A percentile compares a stretch with the other conserved stretches of the same genome.
Evolutionary conservation across 1,140 invertebrate species (phyloP).

Genomic region (Tenebrio molitor): DNA sequence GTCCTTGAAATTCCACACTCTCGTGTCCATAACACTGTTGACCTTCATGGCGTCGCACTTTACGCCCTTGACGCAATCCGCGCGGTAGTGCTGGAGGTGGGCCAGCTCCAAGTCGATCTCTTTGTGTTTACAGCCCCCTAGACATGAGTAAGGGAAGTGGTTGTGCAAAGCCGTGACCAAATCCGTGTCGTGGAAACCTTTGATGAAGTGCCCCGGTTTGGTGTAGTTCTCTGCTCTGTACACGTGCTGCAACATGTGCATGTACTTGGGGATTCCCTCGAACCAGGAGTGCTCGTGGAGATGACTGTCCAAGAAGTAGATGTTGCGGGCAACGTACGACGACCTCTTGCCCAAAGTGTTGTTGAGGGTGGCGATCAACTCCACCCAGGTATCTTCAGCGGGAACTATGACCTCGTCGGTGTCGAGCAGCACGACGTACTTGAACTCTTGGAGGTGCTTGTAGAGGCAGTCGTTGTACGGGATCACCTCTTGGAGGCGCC

Average conservation of each 20-base stretch:
- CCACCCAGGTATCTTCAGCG: conserved; percentile 82
- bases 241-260: conserved; percentile 94
- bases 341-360: conserved; percentile 67
- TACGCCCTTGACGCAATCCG: conserved; percentile 90
- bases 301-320: conserved; percentile 94
- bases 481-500: conserved; percentile 93
- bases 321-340: conserved; percentile 91
- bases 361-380: conserved; percentile 75
- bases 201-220: conserved; percentile 92
- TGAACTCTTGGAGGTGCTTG: conserved; percentile 89
- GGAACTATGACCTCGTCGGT: conserved; percentile 96
- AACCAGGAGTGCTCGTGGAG: conserved; percentile 83
- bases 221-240: conserved; percentile 91
- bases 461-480: conserved; percentile 97
- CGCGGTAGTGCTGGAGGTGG: conserved; percentile 93
- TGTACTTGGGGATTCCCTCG: conserved; percentile 85
- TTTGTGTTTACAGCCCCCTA: conserved; percentile 87
- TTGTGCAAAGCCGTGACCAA: conserved; percentile 90
- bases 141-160: conserved; percentile 89
- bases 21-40: conserved; percentile 86
- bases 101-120: conserved; percentile 86
- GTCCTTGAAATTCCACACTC: conserved; percentile 90
- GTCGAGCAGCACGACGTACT: conserved; percentile 90
- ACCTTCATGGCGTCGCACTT: conserved; percentile 88
- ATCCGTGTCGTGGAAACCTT: conserved; percentile 93